Evolutionary conservation across 1,140 invertebrate genomes (phyloP), one percentile per base, ranked within the genome.

Genomic region (Bombus haemorrhoidalis): DNA sequence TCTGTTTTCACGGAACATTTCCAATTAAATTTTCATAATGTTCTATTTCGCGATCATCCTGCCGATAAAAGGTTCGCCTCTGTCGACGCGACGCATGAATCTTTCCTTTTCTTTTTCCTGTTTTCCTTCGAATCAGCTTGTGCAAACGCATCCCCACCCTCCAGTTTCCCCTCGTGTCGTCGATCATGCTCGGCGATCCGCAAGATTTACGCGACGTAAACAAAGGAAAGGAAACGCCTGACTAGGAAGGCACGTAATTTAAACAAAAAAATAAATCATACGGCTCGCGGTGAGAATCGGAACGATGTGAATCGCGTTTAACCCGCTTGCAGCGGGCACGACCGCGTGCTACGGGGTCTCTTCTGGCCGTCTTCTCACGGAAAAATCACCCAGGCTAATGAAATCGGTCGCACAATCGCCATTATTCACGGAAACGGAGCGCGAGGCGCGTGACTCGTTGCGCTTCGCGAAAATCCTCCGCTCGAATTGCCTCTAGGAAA

Each of bases 361-460:
- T 4, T 34, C 9, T 43, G 39, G 64, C 43, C 69, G 41, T 39
- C 68, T 80, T 85, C 83, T 80, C 83, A 85, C 83, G 83, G 83
- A 85, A 85, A 85, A 85, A 80, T 85, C 83, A 53, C n/a, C 32
- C 83, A 68, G 43, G 74, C 57, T 85, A 85, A 85, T 80, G 76
- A 85, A 85, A 85, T 64, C 77, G 57, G 34, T 43, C 57, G 53
- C 71, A 80, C 83, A 85, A 85, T 85, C 53, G 68, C 76, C 53
- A 34, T 85, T 85, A 80, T 79, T 66, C 75, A 34, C 72, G 72
- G 80, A 82, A 71, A 73, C 79, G 90, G 89, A 91, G 25, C 92
- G 62, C 89, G 9, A 25, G 25, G 86, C 83, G 91, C 82, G 93
- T 90, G 87, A 88, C 88, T 85, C 87, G 68, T 37, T 57, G 53